phyloP scores from a whole-genome alignment of 2,113 vertebrate genomes.

The Pygoscelis adeliae region DNA sequence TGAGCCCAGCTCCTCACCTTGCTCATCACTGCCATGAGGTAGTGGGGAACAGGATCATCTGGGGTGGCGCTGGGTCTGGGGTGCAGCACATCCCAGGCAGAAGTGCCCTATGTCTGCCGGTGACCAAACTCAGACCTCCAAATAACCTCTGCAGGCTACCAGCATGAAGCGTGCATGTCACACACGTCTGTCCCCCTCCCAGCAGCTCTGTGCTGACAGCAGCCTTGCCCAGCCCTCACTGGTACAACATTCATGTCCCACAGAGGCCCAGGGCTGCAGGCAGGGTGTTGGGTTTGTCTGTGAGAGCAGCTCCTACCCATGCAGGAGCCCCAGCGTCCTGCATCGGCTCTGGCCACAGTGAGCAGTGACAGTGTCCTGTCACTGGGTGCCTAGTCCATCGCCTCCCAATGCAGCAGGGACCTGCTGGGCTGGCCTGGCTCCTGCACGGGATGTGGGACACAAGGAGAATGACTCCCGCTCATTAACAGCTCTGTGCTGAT shows the following conservation, averaged over 20 bases:
- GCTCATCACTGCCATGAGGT: background rate
- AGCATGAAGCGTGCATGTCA: background rate
- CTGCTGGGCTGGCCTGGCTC: background rate
- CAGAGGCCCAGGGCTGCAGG: background rate
- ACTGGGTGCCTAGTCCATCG: background rate
- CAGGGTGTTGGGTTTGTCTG: background rate
- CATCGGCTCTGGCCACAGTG: background rate
- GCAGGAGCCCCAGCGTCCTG: background rate
- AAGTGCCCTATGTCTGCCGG: background rate
- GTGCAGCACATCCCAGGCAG: background rate
- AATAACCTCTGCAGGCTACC: background rate
- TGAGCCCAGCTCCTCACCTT: background rate
- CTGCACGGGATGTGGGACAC: background rate
- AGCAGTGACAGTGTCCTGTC: background rate
- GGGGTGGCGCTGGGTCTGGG: accelerated
- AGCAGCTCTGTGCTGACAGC: background rate
- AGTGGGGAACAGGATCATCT: background rate
- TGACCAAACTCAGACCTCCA: background rate
- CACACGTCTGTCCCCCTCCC: accelerated
- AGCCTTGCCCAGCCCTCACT: background rate
- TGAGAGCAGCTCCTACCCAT: background rate
- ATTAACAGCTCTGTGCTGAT: background rate
- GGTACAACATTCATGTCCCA: background rate
- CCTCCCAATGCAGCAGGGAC: background rate
- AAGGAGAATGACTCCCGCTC: background rate